phyloP scores from a whole-genome alignment of 2,888 invertebrate genomes.

The Cetonia aurata region DNA sequence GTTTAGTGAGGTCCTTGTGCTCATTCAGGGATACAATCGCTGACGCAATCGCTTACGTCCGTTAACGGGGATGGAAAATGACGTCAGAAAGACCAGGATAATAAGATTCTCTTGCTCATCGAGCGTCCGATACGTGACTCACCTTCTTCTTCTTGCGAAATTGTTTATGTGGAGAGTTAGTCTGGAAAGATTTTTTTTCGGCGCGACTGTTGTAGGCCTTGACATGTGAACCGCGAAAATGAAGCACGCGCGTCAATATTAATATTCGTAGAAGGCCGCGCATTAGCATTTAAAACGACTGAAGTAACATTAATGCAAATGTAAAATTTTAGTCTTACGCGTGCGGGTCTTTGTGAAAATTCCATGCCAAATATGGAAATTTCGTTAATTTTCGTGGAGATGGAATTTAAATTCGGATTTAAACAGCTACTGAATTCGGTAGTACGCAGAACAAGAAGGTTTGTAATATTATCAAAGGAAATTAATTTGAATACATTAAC shows the following conservation, averaged over 20 bases:
- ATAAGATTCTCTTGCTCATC: conserved; percentile 2
- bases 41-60: conserved; percentile 5
- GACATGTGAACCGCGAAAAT: conserved; percentile 19
- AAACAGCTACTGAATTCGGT: neutral
- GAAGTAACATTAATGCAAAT: conserved; percentile 16
- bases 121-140: conserved; percentile 3
- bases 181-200: neutral
- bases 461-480: no score
- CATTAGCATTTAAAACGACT: conserved; percentile 17
- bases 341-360: neutral
- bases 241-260: conserved; percentile 7
- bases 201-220: conserved; percentile 1
- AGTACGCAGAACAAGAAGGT: no score
- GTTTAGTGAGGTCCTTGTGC: neutral
- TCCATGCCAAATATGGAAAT: conserved; percentile 18
- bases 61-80: conserved; percentile 9
- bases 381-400: conserved; percentile 2
- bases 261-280: conserved; percentile 16
- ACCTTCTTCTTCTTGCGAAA: neutral
- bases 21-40: conserved; percentile 7
- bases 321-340: conserved; percentile 6
- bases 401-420: conserved; percentile 17
- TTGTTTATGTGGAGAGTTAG: neutral
- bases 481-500: no score
- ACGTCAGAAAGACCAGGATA: conserved; percentile 2